Evolutionary conservation across 2,888 invertebrate genomes (phyloP).

Genomic region (Acronicta alni): DNA sequence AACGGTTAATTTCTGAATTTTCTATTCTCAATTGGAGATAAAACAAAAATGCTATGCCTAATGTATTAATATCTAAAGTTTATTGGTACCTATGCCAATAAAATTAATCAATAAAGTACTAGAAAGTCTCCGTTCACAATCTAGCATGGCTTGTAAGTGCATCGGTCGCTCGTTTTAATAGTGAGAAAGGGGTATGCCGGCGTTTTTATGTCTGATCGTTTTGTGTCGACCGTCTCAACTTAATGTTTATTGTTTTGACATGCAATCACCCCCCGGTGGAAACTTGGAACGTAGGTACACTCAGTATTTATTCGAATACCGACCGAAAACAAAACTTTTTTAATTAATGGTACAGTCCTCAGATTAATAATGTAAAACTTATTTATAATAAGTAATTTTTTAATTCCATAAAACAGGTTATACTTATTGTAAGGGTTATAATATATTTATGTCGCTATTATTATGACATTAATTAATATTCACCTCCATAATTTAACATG

Average conservation of each 20-base stretch:
- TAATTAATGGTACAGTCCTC: no score
- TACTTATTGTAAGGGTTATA: no score
- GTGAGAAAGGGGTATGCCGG: slow-evolving; percentile 56
- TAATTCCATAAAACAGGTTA: not conserved
- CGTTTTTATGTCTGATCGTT: slow-evolving; percentile 67
- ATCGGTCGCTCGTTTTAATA: slow-evolving; percentile 56
- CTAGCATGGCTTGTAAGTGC: slow-evolving; percentile 31
- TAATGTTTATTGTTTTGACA: slow-evolving; percentile 64
- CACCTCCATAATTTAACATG: slow-evolving; percentile 33
- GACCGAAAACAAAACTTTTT: slow-evolving; percentile 5
- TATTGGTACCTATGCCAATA: not conserved
- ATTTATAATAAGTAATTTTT: no score
- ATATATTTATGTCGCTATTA: not conserved
- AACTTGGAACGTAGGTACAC: slow-evolving; percentile 23
- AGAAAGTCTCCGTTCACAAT: slow-evolving; percentile 16
- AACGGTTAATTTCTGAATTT: no score
- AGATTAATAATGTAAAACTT: no score
- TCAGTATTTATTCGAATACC: slow-evolving; percentile 3
- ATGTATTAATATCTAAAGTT: not conserved
- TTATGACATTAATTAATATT: slow-evolving; percentile 35
- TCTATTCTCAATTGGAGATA: not conserved
- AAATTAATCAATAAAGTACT: slow-evolving; percentile 7
- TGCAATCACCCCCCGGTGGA: slow-evolving; percentile 55
- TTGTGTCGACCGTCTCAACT: slow-evolving; percentile 55
- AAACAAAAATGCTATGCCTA: not conserved